A percentile compares a stretch with the other conserved stretches of the same genome.
Evolutionary conservation across 2,113 vertebrate genomes (phyloP).

Genomic region (Crotalus viridis): DNA sequence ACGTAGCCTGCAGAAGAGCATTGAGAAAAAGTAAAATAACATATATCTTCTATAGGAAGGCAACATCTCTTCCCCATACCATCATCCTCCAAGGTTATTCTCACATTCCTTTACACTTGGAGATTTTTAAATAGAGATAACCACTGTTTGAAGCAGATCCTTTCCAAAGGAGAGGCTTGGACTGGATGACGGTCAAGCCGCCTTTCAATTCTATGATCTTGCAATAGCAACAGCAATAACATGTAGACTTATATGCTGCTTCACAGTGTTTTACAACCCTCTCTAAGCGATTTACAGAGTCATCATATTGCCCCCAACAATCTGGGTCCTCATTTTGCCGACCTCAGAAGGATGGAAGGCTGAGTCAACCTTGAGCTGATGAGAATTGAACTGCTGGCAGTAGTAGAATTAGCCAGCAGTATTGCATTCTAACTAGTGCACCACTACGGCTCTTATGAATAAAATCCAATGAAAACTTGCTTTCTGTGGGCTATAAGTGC

Average conservation of each 20-base stretch:
- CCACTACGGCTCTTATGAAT: neutral
- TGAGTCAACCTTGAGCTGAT: no score
- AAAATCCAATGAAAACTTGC: neutral
- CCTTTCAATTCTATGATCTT: neutral
- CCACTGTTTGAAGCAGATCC: neutral
- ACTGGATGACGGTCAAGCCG: neutral
- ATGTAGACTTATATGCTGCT: no score
- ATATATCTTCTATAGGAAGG: neutral
- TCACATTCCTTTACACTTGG: neutral
- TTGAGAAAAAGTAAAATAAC: neutral
- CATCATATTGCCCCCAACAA: no score
- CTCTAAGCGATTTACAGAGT: no score
- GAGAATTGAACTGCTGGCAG: no score
- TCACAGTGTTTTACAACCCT: no score
- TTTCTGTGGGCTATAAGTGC: neutral
- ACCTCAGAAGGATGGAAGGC: no score
- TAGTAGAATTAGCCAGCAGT: no score
- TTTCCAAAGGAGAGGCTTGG: neutral
- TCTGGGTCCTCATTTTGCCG: no score
- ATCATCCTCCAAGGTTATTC: neutral
- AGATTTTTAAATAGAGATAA: neutral
- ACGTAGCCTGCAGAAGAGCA: neutral
- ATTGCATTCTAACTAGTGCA: no score
- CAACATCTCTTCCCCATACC: neutral
- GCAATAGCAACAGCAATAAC: no score